Percentiles rank a stretch among this genome's conserved stretches.
Conservation (phyloP, 2,797 vertebrate genomes). For the Anas bernieri region DNA sequence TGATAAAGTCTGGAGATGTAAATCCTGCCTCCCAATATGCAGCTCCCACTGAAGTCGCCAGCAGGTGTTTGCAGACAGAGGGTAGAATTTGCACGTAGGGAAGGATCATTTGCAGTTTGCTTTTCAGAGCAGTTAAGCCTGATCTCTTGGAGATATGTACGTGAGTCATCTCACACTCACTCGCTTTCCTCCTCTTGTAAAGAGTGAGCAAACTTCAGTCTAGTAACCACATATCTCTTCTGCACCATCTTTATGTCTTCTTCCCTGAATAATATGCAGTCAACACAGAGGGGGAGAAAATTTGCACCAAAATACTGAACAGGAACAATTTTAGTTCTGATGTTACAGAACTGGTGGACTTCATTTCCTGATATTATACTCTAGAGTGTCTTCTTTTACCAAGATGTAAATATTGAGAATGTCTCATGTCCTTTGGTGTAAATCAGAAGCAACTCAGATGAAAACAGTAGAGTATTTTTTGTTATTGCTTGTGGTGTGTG, state of each 20-base stretch:
- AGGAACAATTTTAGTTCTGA: background rate
- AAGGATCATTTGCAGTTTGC: slow-evolving; percentile 50
- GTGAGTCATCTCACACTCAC: slow-evolving; percentile 58
- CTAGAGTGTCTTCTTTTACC: background rate
- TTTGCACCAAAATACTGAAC: background rate
- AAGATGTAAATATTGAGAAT: background rate
- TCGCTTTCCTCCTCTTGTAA: slow-evolving; percentile 20
- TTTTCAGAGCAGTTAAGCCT: slow-evolving; percentile 57
- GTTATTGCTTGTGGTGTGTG: background rate
- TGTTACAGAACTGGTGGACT: background rate
- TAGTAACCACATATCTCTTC: slow-evolving; percentile 21
- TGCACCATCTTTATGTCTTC: background rate
- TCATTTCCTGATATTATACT: background rate
- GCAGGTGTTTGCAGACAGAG: slow-evolving; percentile 56
- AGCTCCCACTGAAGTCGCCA: slow-evolving; percentile 45
- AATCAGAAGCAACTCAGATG: slow-evolving; percentile 19
- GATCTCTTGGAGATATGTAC: slow-evolving; percentile 42
- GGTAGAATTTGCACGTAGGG: slow-evolving; percentile 56
- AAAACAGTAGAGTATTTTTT: slow-evolving; percentile 14
- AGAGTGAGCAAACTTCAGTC: slow-evolving; percentile 8
- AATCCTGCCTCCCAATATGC: slow-evolving; percentile 27
- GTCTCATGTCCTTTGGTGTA: background rate
- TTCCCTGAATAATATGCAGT: background rate
- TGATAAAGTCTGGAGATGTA: slow-evolving; percentile 32
- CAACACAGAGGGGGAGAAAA: background rate